phyloP scores from a whole-genome alignment of 1,140 invertebrate species.

The Drosophila insularis region DNA sequence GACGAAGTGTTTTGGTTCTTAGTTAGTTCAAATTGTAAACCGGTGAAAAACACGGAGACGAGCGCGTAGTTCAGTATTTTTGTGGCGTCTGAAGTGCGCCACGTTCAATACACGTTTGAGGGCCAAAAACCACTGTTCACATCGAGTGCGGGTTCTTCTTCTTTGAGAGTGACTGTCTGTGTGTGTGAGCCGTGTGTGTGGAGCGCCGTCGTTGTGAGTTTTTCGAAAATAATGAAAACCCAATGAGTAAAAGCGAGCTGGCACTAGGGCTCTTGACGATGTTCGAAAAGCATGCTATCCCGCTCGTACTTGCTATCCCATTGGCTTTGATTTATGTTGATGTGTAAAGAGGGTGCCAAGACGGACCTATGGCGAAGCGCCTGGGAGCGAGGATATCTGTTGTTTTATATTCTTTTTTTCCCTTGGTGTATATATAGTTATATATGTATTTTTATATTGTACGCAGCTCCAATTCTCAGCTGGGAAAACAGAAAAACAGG shows the following conservation, averaged over 20 bases:
- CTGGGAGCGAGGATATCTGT: conserved; percentile 2
- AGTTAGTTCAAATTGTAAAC: conserved; percentile 17
- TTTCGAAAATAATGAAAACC: conserved; percentile 75
- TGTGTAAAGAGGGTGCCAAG: conserved; percentile 64
- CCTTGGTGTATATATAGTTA: not conserved
- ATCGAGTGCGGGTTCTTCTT: conserved; percentile 8
- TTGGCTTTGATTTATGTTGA: conserved; percentile 75
- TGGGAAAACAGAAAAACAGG: conserved; percentile 64
- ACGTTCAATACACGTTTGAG: conserved; percentile 76
- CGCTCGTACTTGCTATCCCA: conserved; percentile 39
- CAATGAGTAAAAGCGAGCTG: conserved; percentile 37
- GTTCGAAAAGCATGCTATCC: conserved; percentile 55
- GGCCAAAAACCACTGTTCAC: conserved; percentile 24
- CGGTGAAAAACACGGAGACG: conserved; percentile 42
- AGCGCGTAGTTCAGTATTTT: conserved; percentile 51
- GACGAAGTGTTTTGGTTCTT: conserved; percentile 23
- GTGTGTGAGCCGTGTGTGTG: conserved; percentile 21
- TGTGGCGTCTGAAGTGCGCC: conserved; percentile 75
- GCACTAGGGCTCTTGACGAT: conserved; percentile 42
- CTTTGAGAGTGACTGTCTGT: conserved; percentile 12
- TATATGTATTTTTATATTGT: conserved; percentile 1
- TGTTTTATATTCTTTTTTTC: not conserved
- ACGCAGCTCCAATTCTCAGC: conserved; percentile 28
- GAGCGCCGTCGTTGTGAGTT: conserved; percentile 11
- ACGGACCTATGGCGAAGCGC: conserved; percentile 67